These are phyloP conservation scores for Acanthoscelides obtectus DNA, from an alignment of 2,888 invertebrate genomes.

Conservation along the genomic window DNA sequence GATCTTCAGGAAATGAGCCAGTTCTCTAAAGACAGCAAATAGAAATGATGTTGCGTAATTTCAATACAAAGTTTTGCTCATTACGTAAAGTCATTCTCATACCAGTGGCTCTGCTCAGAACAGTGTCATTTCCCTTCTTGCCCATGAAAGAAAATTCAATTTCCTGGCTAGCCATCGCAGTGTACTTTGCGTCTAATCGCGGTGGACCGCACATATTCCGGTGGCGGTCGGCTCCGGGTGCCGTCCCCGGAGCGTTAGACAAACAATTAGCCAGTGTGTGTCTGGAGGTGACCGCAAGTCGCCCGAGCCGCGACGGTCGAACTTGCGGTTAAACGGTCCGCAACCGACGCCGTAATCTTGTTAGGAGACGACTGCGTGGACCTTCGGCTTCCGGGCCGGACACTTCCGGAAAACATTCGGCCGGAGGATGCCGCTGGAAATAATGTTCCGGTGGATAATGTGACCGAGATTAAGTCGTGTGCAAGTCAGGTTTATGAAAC, in stretches of 20 bases:
- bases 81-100: not conserved
- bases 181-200: slow-evolving; percentile 2
- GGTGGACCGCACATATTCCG: not conserved
- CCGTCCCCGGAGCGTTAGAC: slow-evolving; percentile 5
- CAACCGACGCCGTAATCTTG: slow-evolving; percentile 39
- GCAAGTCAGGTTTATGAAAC: not conserved
- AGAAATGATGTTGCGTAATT: too few relatives aligned
- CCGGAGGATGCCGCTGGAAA: not conserved
- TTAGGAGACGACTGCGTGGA: slow-evolving; percentile 25
- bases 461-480: not conserved
- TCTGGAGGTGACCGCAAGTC: slow-evolving; percentile 19
- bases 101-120: not conserved
- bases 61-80: too few relatives aligned
- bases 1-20: too few relatives aligned
- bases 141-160: not conserved
- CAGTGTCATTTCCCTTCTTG: not conserved
- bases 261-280: slow-evolving; percentile 16
- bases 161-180: not conserved
- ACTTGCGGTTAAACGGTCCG: slow-evolving; percentile 38
- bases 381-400: slow-evolving; percentile 20
- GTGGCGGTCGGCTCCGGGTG: not conserved
- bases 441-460: not conserved
- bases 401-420: not conserved
- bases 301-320: slow-evolving; percentile 23
- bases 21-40: too few relatives aligned